Percentiles rank a stretch among this genome's conserved stretches.
Evolutionary conservation across 2,888 invertebrate species (phyloP).

Genomic region (Periphyllus acericola): DNA sequence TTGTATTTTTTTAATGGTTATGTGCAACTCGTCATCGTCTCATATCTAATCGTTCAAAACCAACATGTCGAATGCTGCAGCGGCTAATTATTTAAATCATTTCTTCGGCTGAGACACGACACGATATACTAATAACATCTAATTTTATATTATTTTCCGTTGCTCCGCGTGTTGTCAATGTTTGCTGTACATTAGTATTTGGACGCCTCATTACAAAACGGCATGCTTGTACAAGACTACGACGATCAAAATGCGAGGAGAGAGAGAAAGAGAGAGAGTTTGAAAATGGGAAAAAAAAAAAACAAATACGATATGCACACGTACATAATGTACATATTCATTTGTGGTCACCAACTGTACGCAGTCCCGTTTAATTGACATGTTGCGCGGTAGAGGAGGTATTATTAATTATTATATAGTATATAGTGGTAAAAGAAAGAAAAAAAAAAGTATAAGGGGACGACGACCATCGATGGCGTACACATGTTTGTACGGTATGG

Average conservation of each 20-base stretch:
- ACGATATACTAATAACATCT: background rate
- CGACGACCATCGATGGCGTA: conserved; percentile 55
- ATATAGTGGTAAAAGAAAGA: conserved; percentile 15
- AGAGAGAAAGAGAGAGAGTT: background rate
- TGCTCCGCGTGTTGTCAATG: background rate
- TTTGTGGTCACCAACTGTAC: conserved; percentile 60
- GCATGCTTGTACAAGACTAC: background rate
- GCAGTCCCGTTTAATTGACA: conserved; percentile 59
- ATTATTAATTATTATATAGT: conserved; percentile 53
- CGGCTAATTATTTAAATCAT: background rate
- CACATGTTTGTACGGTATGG: conserved; percentile 53
- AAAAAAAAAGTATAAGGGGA: conserved; percentile 33
- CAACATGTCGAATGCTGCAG: background rate
- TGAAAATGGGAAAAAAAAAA: conserved; percentile 3
- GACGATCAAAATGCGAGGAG: background rate
- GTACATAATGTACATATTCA: conserved; percentile 3
- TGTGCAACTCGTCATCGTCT: background rate
- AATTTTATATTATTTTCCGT: background rate
- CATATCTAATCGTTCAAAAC: background rate
- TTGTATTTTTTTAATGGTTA: too few relatives aligned
- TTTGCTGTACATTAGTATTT: background rate
- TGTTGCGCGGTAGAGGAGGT: conserved; percentile 58
- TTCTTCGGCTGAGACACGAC: background rate
- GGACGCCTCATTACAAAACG: conserved; percentile 40
- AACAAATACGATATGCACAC: background rate